Evolutionary conservation across 23 tunicate species (phyloP).

Genomic region (Trididemnum miniatum): DNA sequence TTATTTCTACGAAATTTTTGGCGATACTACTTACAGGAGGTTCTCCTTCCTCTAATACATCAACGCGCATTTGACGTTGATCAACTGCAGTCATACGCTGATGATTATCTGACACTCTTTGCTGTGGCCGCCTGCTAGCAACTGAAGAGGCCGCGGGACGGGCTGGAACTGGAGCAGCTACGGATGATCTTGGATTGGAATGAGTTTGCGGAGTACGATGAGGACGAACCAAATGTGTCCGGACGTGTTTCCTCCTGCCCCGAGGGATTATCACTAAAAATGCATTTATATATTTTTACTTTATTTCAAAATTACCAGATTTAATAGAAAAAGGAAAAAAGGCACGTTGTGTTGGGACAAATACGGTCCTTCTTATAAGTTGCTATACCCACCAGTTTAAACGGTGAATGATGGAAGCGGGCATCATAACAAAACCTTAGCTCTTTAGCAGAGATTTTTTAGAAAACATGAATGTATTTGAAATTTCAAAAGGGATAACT

Average conservation of each 20-base stretch:
- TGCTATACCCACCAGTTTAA: too few relatives aligned
- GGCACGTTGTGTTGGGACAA: too few relatives aligned
- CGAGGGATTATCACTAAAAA: conserved; percentile 51
- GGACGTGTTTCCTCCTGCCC: conserved; percentile 55
- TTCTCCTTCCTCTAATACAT: background rate
- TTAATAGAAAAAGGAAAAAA: too few relatives aligned
- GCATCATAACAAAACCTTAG: too few relatives aligned
- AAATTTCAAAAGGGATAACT: too few relatives aligned
- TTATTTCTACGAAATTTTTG: too few relatives aligned
- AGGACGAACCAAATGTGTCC: conserved; percentile 63
- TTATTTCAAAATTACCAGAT: too few relatives aligned
- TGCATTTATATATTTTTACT: too few relatives aligned
- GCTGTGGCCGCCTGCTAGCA: background rate
- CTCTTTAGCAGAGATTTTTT: too few relatives aligned
- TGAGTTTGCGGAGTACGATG: background rate
- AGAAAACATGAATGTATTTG: too few relatives aligned
- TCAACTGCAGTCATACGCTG: background rate
- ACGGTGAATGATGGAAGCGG: too few relatives aligned
- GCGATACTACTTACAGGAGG: background rate
- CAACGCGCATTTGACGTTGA: background rate
- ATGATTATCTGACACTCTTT: background rate
- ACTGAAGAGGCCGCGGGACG: background rate
- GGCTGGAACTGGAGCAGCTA: background rate
- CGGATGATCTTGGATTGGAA: background rate
- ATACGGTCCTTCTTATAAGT: too few relatives aligned